Conservation (phyloP, 2,888 invertebrate species). For the Heliconius ismenius region DNA sequence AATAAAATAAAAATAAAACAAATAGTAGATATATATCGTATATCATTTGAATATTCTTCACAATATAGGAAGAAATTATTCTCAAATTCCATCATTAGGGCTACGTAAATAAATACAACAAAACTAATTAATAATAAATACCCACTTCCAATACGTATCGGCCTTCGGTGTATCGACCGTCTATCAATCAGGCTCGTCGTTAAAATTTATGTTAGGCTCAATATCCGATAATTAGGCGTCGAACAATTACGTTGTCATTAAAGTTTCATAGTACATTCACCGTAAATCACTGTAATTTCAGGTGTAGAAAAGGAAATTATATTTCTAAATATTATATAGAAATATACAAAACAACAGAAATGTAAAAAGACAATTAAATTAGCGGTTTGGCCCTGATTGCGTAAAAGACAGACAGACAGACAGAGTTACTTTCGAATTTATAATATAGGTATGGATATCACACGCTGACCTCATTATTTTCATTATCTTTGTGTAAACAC, state of each 20-base stretch:
- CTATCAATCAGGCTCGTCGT: slow-evolving; percentile 34
- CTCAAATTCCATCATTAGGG: not conserved
- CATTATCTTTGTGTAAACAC: not conserved
- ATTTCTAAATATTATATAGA: not conserved
- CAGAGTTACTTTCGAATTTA: too few relatives aligned
- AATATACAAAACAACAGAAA: not conserved
- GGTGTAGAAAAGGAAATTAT: not conserved
- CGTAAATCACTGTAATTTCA: slow-evolving; percentile 18
- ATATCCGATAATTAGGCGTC: slow-evolving; percentile 37
- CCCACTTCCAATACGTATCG: slow-evolving; percentile 14
- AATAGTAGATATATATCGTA: too few relatives aligned
- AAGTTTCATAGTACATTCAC: slow-evolving; percentile 34
- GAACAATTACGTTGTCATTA: slow-evolving; percentile 36
- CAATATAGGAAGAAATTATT: not conserved
- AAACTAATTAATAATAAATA: slow-evolving; percentile 1
- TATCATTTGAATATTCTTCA: too few relatives aligned
- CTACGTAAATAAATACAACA: not conserved
- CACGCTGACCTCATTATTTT: too few relatives aligned
- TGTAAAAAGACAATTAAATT: not conserved
- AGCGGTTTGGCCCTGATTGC: too few relatives aligned
- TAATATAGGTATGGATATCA: too few relatives aligned
- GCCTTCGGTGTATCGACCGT: slow-evolving; percentile 41
- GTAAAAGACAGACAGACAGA: too few relatives aligned
- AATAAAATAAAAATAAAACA: too few relatives aligned
- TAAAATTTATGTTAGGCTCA: slow-evolving; percentile 40